A percentile compares a stretch with the other conserved stretches of the same genome.
Evolutionary conservation across 2,113 vertebrate genomes (phyloP).

Genomic region (Blennius ocellaris): DNA sequence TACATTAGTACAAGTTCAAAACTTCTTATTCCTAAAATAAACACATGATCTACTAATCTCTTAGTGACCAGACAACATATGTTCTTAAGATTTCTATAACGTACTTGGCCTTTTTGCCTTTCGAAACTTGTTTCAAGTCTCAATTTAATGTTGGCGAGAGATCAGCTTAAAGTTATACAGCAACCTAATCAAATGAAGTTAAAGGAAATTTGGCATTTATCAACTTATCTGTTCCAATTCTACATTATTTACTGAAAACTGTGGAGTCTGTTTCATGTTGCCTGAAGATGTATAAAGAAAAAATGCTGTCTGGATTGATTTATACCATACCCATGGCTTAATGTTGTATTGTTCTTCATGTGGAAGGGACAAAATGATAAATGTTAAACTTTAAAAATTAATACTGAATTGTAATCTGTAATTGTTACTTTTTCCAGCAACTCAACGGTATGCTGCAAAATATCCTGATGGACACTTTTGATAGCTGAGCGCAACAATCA

Average conservation of each 20-base stretch:
- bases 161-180: neutral
- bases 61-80: neutral
- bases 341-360: neutral
- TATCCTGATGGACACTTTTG: no score
- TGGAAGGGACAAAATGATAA: conserved; percentile 3
- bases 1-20: neutral
- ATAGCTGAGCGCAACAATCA: no score
- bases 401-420: neutral
- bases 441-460: neutral
- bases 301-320: neutral
- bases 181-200: neutral
- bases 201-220: conserved; percentile 24
- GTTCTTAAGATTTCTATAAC: neutral
- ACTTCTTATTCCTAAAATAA: neutral
- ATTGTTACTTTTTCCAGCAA: neutral
- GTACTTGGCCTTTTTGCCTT: neutral
- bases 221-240: conserved; percentile 4
- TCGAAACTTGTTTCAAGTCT: conserved; percentile 9
- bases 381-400: neutral
- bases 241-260: neutral
- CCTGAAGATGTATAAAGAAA: neutral
- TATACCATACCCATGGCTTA: neutral
- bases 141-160: conserved; percentile 3
- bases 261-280: conserved; percentile 5
- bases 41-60: neutral